Base-by-base conservation (phyloP, 2,113 vertebrate genomes). In the Phoxinus phoxinus region DNA sequence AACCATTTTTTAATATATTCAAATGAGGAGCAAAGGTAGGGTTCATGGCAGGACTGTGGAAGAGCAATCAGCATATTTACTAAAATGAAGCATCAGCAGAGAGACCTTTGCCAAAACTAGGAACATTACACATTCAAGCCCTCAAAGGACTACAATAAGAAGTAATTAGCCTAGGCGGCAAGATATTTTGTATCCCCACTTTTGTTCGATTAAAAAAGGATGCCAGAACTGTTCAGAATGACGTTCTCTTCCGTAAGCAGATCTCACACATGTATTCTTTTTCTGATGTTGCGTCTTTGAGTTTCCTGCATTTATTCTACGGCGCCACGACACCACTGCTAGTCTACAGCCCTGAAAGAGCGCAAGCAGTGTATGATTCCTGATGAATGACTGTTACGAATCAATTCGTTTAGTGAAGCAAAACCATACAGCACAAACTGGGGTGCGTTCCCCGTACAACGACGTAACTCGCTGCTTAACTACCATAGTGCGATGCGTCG, bases 1-100 rank as follows among this genome's bases (percentile, higher is more conserved):
- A 84, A 3, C 48, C 3, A 23, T 90, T 94, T 92, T 92, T 84
- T 91, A 91, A 94, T 93, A 46, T 90, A 92, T 94, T 93, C 59
- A 91, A 87, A 92, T 92, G 84, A 87, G 89, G 88, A 67, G 69
- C 75, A 89, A 91, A 90, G 90, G 90, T 88, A 37, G 78, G 87
- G 72, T 67, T 83, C 56, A 87, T 89, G 83, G 46, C 88, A 87
- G 75, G 86, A 86, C 85, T 82, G 63, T 78, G 84, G 51, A 87
- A 85, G 87, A 84, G 90, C 92, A 76, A 94, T 92, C 90, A 92
- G 91, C 83, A 83, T 84, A 87, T 90, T 85, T 88, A 89, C 78
- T 85, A 89, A 91, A 90, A 93, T 90, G 88, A 93, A 90, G 91
- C 90, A 90, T 92, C 90, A 91, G 87, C 73, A 48, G 25, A 53